A percentile compares a stretch with the other conserved stretches of the same genome.
Conservation (phyloP, 2,797 vertebrate genomes). For the Sebastes glaucus region DNA sequence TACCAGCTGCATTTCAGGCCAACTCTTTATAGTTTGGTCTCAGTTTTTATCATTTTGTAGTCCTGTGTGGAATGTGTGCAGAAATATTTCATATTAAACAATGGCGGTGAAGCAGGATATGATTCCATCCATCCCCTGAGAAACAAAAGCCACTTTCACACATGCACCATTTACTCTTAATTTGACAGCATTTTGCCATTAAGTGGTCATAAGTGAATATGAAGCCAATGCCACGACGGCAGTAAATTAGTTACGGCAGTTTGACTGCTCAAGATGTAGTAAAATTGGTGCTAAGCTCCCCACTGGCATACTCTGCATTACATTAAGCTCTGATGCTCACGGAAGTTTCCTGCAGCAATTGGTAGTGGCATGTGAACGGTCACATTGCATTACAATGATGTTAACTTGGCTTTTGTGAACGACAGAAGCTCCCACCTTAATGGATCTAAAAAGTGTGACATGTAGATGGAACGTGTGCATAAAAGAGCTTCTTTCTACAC, state of each 20-base stretch:
- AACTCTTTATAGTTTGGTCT: background rate
- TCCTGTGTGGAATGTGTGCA: background rate
- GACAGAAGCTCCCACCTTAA: background rate
- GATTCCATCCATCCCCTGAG: background rate
- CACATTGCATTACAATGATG: background rate
- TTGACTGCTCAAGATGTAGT: constrained; percentile 24
- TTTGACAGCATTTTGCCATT: constrained; percentile 5
- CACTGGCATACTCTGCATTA: background rate
- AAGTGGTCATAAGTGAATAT: constrained; percentile 6
- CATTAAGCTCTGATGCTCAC: background rate
- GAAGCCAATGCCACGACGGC: background rate
- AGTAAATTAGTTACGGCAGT: constrained; percentile 31
- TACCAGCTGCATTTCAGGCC: background rate
- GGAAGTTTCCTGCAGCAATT: background rate
- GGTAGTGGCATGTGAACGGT: background rate
- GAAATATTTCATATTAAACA: background rate
- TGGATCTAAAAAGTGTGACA: background rate
- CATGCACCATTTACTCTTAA: constrained; percentile 14
- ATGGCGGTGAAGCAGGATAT: background rate
- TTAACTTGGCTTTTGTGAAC: background rate
- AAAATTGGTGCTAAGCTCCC: background rate
- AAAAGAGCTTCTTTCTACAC: background rate
- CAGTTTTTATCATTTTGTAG: background rate
- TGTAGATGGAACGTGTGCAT: background rate
- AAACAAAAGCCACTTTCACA: background rate